Conservation (phyloP, 2,888 invertebrate species). For the Phragmatobia fuliginosa region DNA sequence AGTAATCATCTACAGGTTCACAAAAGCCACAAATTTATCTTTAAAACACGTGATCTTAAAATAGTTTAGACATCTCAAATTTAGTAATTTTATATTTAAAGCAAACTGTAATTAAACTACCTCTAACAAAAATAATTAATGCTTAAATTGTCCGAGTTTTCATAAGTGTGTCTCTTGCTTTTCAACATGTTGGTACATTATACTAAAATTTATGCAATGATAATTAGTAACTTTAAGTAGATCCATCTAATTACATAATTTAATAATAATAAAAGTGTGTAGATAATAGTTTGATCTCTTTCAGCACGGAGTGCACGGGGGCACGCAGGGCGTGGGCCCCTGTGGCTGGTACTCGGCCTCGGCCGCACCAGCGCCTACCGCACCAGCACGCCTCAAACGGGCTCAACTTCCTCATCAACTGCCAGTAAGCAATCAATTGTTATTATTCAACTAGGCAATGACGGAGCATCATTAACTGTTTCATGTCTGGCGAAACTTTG, state of each 20-base stretch:
- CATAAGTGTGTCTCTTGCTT: neutral
- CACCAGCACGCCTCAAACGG: conserved; percentile 80
- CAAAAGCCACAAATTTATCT: neutral
- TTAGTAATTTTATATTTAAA: neutral
- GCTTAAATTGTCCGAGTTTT: neutral
- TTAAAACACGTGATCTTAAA: neutral
- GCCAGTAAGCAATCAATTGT: conserved; percentile 65
- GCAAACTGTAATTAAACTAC: neutral
- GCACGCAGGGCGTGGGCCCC: conserved; percentile 80
- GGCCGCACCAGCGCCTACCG: conserved; percentile 80
- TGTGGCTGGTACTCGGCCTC: conserved; percentile 85
- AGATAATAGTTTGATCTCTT: conserved; percentile 32
- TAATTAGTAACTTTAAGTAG: neutral
- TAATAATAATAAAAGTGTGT: too few relatives aligned
- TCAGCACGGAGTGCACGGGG: conserved; percentile 81
- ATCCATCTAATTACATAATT: too few relatives aligned
- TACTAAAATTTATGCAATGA: neutral
- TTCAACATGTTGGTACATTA: neutral
- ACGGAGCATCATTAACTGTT: neutral
- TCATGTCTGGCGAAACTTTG: conserved; percentile 4
- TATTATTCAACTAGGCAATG: neutral
- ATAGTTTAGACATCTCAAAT: too few relatives aligned
- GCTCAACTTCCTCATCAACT: conserved; percentile 80
- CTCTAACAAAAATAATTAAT: neutral
- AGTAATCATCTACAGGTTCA: too few relatives aligned